Conservation (phyloP, 2,113 vertebrate genomes). For the Willisornis vidua region DNA sequence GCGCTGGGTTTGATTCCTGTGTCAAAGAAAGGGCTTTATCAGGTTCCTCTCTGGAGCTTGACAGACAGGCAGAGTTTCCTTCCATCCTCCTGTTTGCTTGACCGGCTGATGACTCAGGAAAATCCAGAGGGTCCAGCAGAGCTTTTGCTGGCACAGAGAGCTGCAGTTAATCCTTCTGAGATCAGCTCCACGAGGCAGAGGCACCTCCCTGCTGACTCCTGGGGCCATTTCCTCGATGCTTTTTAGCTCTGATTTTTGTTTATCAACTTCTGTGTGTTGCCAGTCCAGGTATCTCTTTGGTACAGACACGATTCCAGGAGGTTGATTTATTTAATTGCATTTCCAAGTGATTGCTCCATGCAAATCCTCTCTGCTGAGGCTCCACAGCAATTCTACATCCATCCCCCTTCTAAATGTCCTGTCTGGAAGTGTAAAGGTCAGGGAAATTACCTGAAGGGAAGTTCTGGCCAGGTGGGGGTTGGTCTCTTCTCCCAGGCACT, state of each 20-base stretch:
- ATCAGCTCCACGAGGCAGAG: neutral
- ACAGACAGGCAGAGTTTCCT: neutral
- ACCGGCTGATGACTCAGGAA: neutral
- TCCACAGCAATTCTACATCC: fast-evolving
- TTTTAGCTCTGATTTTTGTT: neutral
- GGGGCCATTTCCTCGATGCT: neutral
- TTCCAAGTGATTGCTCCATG: neutral
- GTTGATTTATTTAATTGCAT: neutral
- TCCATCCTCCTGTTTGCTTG: neutral
- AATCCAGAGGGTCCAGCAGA: neutral
- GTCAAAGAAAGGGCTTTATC: neutral
- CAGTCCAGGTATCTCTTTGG: neutral
- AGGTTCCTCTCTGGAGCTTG: neutral
- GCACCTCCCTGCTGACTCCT: fast-evolving
- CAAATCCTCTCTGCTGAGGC: neutral
- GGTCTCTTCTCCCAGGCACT: too few species aligned
- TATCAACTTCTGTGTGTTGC: neutral
- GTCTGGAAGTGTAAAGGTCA: neutral
- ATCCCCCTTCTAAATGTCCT: fast-evolving
- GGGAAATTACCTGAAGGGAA: neutral
- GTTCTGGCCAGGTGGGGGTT: too few species aligned
- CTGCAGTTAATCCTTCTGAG: neutral
- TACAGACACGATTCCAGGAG: neutral
- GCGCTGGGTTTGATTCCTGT: neutral
- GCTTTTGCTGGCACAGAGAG: neutral